These are phyloP conservation scores for Yponomeuta evonymella DNA, from an alignment of 2,888 invertebrate genomes.

Conservation along the genomic window DNA sequence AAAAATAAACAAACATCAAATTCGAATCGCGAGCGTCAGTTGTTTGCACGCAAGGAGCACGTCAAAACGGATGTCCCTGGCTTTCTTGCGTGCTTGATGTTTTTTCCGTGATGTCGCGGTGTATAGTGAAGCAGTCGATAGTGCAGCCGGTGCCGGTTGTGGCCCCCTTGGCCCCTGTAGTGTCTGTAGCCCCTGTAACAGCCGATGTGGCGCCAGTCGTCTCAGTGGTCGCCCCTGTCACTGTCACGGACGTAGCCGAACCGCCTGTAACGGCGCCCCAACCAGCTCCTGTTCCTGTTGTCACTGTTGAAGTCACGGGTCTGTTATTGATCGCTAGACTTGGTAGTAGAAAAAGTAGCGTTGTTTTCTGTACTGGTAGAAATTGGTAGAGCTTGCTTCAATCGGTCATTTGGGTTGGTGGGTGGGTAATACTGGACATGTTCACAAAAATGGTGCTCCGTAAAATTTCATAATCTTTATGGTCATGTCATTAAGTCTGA, in stretches of 20 bases:
- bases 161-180: conserved; percentile 26
- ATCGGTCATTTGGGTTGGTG: too few species aligned
- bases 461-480: too few species aligned
- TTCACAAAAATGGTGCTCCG: background rate
- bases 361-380: background rate
- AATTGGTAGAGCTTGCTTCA: background rate
- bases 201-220: conserved; percentile 18
- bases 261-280: conserved; percentile 25
- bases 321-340: conserved; percentile 1
- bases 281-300: conserved; percentile 26
- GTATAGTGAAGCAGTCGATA: conserved; percentile 68
- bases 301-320: conserved; percentile 15
- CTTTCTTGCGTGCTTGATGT: conserved; percentile 10
- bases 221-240: conserved; percentile 20
- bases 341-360: conserved; percentile 1
- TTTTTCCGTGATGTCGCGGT: conserved; percentile 51
- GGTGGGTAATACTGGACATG: background rate
- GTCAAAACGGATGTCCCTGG: conserved; percentile 39
- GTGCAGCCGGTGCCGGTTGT: conserved; percentile 45
- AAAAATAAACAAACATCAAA: conserved; percentile 73
- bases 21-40: conserved; percentile 68
- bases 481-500: too few species aligned
- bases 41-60: conserved; percentile 42
- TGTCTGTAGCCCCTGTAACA: conserved; percentile 23
- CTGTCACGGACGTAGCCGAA: conserved; percentile 33